A percentile compares a stretch with the other conserved stretches of the same genome.
phyloP scores from a whole-genome alignment of 2,113 vertebrate species.

The Halcyon malimbica region DNA sequence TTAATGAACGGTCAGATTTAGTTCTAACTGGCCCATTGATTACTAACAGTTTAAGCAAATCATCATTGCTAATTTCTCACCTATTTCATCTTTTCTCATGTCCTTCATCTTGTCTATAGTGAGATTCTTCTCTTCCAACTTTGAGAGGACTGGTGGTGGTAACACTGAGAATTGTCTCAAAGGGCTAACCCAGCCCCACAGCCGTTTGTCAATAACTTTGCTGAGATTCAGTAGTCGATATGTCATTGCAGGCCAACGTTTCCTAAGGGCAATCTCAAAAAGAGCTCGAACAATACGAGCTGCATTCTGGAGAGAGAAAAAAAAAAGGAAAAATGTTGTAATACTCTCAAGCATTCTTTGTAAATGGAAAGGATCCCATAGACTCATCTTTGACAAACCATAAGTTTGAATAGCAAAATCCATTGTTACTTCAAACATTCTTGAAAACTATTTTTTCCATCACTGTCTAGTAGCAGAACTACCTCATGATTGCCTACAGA shows the following conservation, averaged over 20 bases:
- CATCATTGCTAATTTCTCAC: constrained; percentile 74
- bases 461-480: background rate
- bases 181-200: constrained; percentile 93
- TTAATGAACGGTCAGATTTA: background rate
- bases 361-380: background rate
- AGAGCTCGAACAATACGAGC: constrained; percentile 95
- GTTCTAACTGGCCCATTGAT: background rate
- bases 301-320: constrained; percentile 83
- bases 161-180: constrained; percentile 90
- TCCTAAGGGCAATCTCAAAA: constrained; percentile 96
- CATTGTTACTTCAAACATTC: background rate
- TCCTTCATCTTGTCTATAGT: constrained; percentile 95
- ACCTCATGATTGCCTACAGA: background rate
- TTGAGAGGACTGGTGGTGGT: constrained; percentile 85
- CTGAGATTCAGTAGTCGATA: constrained; percentile 93
- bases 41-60: background rate
- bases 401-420: background rate
- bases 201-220: constrained; percentile 95
- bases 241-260: constrained; percentile 96
- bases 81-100: constrained; percentile 98
- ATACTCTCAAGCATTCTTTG: background rate
- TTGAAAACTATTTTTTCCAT: background rate
- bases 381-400: background rate
- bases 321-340: background rate
- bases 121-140: constrained; percentile 92